Conservation (phyloP, 92 coral and sea anemone genomes). For the Heteractis magnifica region DNA sequence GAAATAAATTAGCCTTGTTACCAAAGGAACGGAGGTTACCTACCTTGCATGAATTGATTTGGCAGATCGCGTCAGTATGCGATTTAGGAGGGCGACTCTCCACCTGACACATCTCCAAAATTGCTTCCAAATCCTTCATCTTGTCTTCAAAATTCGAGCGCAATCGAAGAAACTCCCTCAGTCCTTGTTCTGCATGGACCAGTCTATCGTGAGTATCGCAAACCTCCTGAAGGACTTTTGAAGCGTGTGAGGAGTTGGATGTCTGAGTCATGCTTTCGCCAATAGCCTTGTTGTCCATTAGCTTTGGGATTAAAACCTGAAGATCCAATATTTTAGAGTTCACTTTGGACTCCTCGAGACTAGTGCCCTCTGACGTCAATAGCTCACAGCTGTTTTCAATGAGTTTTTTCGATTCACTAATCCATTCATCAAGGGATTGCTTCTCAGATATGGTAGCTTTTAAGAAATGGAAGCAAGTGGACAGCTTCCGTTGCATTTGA, state of each 20-base stretch:
- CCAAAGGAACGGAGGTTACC: not conserved
- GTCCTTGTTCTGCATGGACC: slow-evolving; percentile 18
- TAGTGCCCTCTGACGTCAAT: slow-evolving; percentile 7
- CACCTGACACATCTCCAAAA: slow-evolving; percentile 42
- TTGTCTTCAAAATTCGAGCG: slow-evolving; percentile 19
- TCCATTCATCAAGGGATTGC: slow-evolving; percentile 75
- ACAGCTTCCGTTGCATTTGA: slow-evolving; percentile 23
- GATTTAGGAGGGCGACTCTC: slow-evolving; percentile 28
- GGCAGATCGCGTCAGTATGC: slow-evolving; percentile 47
- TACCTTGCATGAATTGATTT: slow-evolving; percentile 49
- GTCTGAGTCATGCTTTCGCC: slow-evolving; percentile 18
- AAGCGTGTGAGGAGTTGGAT: not conserved
- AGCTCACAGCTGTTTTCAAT: slow-evolving; percentile 35
- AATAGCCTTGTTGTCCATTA: slow-evolving; percentile 51
- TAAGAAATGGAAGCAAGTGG: slow-evolving; percentile 43
- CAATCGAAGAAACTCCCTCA: slow-evolving; percentile 21
- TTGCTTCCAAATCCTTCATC: slow-evolving; percentile 29
- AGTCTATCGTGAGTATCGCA: not conserved
- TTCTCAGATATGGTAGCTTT: slow-evolving; percentile 62
- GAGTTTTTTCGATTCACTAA: slow-evolving; percentile 43
- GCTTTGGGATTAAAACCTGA: slow-evolving; percentile 40
- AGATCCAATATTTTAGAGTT: slow-evolving; percentile 18
- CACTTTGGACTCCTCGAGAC: slow-evolving; percentile 7
- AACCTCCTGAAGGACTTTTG: slow-evolving; percentile 11
- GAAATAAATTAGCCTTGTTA: not conserved